Evolutionary conservation across 2,797 vertebrate species (phyloP).

Genomic region (Poecilia velifera): DNA sequence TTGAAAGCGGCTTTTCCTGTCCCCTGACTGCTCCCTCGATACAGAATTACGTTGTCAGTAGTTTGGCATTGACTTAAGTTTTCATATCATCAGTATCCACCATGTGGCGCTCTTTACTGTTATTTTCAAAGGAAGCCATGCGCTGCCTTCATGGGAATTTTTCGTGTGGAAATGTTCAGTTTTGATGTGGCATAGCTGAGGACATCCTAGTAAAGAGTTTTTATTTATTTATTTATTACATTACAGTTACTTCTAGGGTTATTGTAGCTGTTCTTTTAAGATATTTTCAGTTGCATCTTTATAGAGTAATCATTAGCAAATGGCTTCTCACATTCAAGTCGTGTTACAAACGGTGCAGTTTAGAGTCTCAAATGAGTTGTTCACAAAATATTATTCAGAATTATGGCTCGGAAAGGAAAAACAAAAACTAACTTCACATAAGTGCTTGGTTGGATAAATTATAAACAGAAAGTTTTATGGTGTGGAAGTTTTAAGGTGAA

Average conservation of each 20-base stretch:
- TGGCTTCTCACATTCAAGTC: neutral
- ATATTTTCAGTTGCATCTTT: neutral
- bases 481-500: neutral
- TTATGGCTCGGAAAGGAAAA: neutral
- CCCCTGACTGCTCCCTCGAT: neutral
- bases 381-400: neutral
- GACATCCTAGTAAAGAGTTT: neutral
- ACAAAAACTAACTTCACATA: neutral
- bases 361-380: neutral
- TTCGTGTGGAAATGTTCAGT: neutral
- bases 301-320: neutral
- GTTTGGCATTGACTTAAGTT: neutral
- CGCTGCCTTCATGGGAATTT: constrained; percentile 19
- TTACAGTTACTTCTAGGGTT: neutral
- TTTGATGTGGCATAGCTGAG: neutral
- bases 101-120: constrained; percentile 45
- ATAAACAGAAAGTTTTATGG: no score
- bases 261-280: neutral
- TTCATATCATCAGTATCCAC: constrained; percentile 41
- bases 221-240: neutral
- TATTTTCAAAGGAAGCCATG: neutral
- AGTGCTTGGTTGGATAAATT: neutral
- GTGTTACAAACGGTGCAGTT: neutral
- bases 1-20: neutral
- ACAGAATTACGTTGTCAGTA: neutral